These are phyloP conservation scores for Nothura maculosa DNA, from an alignment of 2,797 vertebrate species.

Conservation along the genomic window DNA sequence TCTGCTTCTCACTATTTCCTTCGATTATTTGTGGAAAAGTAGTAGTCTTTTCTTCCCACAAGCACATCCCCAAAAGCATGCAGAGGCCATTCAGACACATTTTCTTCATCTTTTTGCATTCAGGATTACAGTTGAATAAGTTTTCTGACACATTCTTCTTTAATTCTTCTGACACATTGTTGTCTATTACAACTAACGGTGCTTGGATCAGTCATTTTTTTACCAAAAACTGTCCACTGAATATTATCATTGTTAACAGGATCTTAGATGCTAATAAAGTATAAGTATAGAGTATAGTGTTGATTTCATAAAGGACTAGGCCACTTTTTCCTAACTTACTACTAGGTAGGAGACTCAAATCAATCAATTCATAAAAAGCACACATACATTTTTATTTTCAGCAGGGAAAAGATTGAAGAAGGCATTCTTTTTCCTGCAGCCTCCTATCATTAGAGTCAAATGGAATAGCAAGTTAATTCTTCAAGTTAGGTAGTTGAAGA, in stretches of 20 bases:
- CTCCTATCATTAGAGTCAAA: background rate
- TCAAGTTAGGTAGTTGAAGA: background rate
- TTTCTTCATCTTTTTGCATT: background rate
- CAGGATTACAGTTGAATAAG: background rate
- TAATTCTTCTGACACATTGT: background rate
- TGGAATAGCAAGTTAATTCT: background rate
- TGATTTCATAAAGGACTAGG: background rate
- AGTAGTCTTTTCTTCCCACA: accelerated
- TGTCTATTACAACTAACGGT: background rate
- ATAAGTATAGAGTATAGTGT: background rate
- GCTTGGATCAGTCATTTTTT: background rate
- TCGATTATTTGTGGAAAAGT: background rate
- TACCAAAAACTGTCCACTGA: background rate
- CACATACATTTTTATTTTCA: background rate
- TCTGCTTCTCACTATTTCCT: background rate
- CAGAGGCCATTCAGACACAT: background rate
- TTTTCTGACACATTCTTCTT: background rate
- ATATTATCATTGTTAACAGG: background rate
- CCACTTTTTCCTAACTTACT: background rate
- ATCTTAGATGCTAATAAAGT: background rate
- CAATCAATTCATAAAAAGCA: background rate
- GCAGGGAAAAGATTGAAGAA: background rate
- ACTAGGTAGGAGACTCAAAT: background rate
- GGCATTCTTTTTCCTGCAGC: background rate
- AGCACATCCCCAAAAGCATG: background rate